phyloP scores from a whole-genome alignment of 2,113 vertebrate genomes.

The Glaucomys volans region DNA sequence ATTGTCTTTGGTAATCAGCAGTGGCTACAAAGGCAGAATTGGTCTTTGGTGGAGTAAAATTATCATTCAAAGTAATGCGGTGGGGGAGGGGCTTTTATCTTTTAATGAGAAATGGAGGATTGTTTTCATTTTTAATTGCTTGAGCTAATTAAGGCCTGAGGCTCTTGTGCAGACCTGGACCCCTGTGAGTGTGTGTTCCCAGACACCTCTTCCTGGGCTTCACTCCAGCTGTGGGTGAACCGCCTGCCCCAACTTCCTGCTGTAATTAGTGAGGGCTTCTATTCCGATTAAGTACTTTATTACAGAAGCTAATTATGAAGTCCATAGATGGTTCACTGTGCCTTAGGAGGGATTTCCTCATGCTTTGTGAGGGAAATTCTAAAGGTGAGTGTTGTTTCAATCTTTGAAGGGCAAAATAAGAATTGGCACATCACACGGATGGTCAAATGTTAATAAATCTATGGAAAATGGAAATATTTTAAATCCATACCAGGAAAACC shows the following conservation, averaged over 20 bases:
- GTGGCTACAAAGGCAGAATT: conserved; percentile 74
- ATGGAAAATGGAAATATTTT: conserved; percentile 79
- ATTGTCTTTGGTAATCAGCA: conserved; percentile 86
- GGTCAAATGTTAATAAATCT: conserved; percentile 62
- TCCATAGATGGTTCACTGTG: conserved; percentile 83
- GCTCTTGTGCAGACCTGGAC: conserved; percentile 70
- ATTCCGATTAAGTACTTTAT: conserved; percentile 87
- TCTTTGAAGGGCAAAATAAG: conserved; percentile 80
- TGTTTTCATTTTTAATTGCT: conserved; percentile 86
- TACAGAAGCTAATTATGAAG: conserved; percentile 88
- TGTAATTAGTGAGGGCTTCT: conserved; percentile 85
- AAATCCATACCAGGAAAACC: conserved; percentile 76
- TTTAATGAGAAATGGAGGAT: conserved; percentile 87
- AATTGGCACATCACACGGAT: conserved; percentile 76
- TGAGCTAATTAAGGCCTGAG: conserved; percentile 85
- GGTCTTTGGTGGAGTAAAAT: conserved; percentile 77
- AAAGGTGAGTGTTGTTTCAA: conserved; percentile 84
- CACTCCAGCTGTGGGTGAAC: conserved; percentile 79
- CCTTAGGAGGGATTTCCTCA: conserved; percentile 31
- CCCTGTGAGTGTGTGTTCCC: conserved; percentile 77
- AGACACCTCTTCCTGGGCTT: conserved; percentile 73
- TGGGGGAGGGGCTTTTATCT: conserved; percentile 82
- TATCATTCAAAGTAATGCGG: conserved; percentile 54
- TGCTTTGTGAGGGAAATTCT: conserved; percentile 81
- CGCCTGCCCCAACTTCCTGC: conserved; percentile 84